Base-by-base conservation (phyloP, 2,797 vertebrate genomes). In the Bryconaethiops microstoma region DNA sequence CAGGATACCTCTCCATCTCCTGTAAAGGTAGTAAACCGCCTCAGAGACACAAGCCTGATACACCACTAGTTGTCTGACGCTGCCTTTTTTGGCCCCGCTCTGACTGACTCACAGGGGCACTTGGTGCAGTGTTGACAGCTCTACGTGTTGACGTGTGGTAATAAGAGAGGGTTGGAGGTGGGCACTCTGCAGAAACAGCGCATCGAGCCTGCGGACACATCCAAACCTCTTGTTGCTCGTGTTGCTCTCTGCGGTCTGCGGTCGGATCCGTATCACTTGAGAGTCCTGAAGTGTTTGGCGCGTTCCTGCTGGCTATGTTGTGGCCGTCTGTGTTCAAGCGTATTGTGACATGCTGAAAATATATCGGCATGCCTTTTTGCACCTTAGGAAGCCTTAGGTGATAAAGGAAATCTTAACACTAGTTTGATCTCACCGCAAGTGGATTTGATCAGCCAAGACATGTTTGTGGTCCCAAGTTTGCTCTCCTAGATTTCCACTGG, bases 141-240 rank as follows among this genome's bases (percentile, higher is more conserved):
- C 21, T 35, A 67, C 80, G 62, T 35, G 55, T 70, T 77, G 68
- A 77, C 42, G 42, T 70, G 52, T 62, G 78, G 25, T 82, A 83
- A 80, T 82, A 73, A 70, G 70, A 76, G 77, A 69, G 21, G 21
- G 23, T 63, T 42, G 68, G 25, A 74, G 16, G 73, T 52, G 16
- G 19, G 17, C 9, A 21, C 45, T 71, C 45, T 70, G 74, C 69
- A 48, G 52, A 57, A 81, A 40, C 42, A 39, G 45, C n/a, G 10
- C 59, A 1, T 17, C 1, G 17, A 39, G 69, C 79, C 73, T 82
- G 84, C 65, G 74, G 84, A 77, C 64, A 81, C 39, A 59, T 65
- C 50, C 50, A 7, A 23, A 52, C 48, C 48, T 52, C 48, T 13
- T 14, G 45, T 40, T 62, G 65, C 70, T n/a, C 48, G 4, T 14